Base-by-base conservation (phyloP, 2,888 invertebrate genomes). In the Meandrusa payeni region DNA sequence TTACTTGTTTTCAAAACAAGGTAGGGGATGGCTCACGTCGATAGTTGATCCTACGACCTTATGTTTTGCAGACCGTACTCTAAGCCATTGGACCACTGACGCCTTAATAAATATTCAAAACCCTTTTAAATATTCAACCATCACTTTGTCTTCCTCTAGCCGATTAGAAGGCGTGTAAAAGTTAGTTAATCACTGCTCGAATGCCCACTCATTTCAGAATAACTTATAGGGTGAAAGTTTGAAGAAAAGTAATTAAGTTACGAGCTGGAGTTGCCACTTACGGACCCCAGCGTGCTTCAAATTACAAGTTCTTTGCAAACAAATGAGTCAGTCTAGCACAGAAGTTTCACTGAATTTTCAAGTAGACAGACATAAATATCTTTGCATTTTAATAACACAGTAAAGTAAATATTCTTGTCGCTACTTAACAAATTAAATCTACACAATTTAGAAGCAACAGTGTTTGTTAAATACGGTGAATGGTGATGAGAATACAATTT, bases 141-240 rank as follows among this genome's bases (percentile, higher is more conserved):
- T n/a, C n/a, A n/a, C n/a, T n/a, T n/a, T n/a, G n/a, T n/a, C n/a
- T n/a, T n/a, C n/a, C n/a, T n/a, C 46, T 46, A 26, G 41, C 46
- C 41, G 41, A 51, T 42, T 48, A 47, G 47, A 41, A 56, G 9
- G 57, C 17, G 22, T 41, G 55, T 50, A 46, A 64, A 78, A 76
- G 69, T 76, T 77, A 65, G 56, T 59, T 74, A 76, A 81, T 74
- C 76, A 74, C 64, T 54, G 54, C 63, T 68, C 57, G 62, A 71
- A 70, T 68, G 68, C 63, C 59, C 64, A 70, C 65, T 71, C 67
- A 67, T 68, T 75, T 64, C 61, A 66, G 71, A 72, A 76, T 73
- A 74, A 77, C 76, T 76, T 74, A 73, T 64, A 55, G 52, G 55
- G 53, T 57, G 60, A 54, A 71, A 72, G 59, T 73, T 73, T 61